These are phyloP conservation scores for Atherinosoma microstoma DNA, from an alignment of 2,797 vertebrate species.

Conservation along the genomic window DNA sequence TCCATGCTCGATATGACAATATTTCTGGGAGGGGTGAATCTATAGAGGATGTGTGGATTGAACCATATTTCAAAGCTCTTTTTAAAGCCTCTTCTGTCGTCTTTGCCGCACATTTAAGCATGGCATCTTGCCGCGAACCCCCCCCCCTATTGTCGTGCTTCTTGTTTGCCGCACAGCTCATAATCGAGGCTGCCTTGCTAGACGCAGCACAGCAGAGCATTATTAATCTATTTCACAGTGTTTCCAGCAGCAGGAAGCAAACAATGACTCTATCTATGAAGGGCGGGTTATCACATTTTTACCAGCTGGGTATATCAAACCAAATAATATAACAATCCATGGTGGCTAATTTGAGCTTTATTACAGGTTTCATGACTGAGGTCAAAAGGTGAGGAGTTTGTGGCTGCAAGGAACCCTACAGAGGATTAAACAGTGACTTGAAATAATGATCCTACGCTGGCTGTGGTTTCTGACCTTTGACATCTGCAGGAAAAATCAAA, in stretches of 20 bases:
- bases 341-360: constrained; percentile 35
- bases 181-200: constrained; percentile 55
- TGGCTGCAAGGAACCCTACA: constrained; percentile 18
- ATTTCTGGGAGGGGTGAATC: neutral
- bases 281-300: constrained; percentile 50
- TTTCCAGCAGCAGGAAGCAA: constrained; percentile 59
- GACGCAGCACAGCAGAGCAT: constrained; percentile 54
- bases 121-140: constrained; percentile 41
- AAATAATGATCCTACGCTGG: constrained; percentile 56
- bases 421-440: constrained; percentile 61
- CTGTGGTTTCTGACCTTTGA: constrained; percentile 70
- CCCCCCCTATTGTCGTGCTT: constrained; percentile 48
- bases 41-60: constrained; percentile 3
- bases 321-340: constrained; percentile 18
- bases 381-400: constrained; percentile 59
- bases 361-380: constrained; percentile 32
- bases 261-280: constrained; percentile 54
- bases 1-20: neutral
- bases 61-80: constrained; percentile 22
- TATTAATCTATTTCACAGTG: constrained; percentile 74
- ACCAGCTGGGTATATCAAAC: constrained; percentile 26
- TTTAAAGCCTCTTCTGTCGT: constrained; percentile 28
- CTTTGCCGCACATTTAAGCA: constrained; percentile 22
- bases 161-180: constrained; percentile 66
- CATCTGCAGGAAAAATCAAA: constrained; percentile 58